These are phyloP conservation scores for Spheniscus mendiculus DNA, from an alignment of 2,113 vertebrate genomes.

Conservation along the genomic window DNA sequence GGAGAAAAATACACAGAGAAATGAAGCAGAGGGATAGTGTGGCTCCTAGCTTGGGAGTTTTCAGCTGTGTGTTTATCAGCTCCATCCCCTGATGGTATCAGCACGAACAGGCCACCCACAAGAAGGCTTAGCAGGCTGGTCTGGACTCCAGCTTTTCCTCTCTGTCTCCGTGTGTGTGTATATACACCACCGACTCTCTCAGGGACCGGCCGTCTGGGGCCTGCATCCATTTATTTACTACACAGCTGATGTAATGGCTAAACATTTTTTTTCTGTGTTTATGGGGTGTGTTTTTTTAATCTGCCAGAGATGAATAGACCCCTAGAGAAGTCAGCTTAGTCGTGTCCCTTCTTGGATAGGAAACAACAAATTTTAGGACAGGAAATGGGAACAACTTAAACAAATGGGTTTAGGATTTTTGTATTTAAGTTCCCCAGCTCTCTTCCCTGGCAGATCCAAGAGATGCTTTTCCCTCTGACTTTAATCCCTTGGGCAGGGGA, in stretches of 20 bases:
- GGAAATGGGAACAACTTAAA: constrained; percentile 51
- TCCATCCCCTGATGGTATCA: constrained; percentile 59
- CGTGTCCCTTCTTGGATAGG: constrained; percentile 17
- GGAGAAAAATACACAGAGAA: constrained; percentile 36
- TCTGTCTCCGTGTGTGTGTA: neutral
- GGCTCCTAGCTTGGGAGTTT: constrained; percentile 54
- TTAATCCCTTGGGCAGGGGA: neutral
- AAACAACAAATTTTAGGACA: constrained; percentile 43
- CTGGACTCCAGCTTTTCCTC: constrained; percentile 51
- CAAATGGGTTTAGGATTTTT: neutral
- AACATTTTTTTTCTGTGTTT: constrained; percentile 66
- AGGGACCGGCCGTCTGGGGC: constrained; percentile 45
- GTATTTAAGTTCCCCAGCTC: neutral
- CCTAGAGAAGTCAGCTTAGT: constrained; percentile 15
- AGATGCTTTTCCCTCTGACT: neutral
- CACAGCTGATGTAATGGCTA: constrained; percentile 63
- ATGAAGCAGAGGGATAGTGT: neutral
- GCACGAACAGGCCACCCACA: constrained; percentile 72
- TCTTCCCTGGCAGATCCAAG: neutral
- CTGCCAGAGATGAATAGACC: constrained; percentile 8
- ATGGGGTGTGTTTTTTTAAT: constrained; percentile 24
- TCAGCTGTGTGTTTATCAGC: constrained; percentile 68
- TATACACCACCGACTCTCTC: constrained; percentile 7
- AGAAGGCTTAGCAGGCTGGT: constrained; percentile 60
- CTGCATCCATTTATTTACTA: constrained; percentile 64